Conservation (phyloP, 2,888 invertebrate species). For the Pollenia griseotomentosa region DNA sequence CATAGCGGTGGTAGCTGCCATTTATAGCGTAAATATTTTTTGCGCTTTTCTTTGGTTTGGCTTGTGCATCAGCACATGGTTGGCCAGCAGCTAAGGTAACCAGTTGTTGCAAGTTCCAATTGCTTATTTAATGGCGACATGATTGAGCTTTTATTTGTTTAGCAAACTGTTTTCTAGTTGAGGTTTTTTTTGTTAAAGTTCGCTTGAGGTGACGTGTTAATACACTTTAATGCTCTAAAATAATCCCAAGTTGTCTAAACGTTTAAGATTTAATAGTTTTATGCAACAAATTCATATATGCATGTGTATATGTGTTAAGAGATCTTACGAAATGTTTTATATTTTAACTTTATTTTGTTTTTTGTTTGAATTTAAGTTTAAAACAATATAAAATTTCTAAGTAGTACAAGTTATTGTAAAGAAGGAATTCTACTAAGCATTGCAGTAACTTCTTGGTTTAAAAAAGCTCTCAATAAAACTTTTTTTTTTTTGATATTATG, state of each 20-base stretch:
- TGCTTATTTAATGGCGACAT: constrained; percentile 58
- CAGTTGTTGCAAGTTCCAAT: constrained; percentile 57
- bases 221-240: background rate
- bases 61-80: constrained; percentile 19
- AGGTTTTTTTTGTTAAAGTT: background rate
- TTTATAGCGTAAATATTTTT: constrained; percentile 20
- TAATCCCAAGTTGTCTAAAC: constrained; percentile 12
- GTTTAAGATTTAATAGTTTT: background rate
- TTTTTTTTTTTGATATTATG: no score
- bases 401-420: no score
- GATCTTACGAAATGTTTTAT: no score
- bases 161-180: constrained; percentile 49
- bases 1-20: background rate
- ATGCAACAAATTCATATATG: no score
- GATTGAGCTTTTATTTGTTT: constrained; percentile 61
- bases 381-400: no score
- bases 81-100: constrained; percentile 40
- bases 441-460: no score
- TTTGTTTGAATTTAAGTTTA: no score
- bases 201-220: constrained; percentile 27
- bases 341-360: no score
- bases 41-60: background rate
- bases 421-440: no score
- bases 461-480: no score
- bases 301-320: no score